Evolutionary conservation across 2,888 invertebrate species (phyloP), one percentile per base, ranked within the genome.

Genomic region (Aleiodes alternator): DNA sequence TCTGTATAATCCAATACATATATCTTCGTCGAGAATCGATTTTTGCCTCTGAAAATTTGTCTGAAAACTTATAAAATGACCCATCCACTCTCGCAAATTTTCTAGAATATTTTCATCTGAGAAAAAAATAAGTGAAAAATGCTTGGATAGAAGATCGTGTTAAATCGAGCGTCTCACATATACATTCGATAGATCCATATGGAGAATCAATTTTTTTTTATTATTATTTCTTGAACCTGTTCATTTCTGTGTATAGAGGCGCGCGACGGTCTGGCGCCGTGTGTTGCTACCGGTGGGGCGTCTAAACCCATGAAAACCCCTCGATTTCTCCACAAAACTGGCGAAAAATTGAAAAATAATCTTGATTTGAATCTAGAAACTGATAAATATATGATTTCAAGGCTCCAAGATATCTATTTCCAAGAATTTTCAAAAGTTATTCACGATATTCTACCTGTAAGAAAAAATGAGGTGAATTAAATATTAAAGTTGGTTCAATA

Each of bases 301-400:
- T 31, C 66, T 68, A n/a, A 23, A 16, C 4, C 9, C 48, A 68
- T 50, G 23, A 48, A 29, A 68, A 29, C 66, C 68, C 68, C 51
- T 23, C 64, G 9, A 64, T 12, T 51, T 53, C n/a, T 68, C 51
- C 68, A 51, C 51, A 31, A 51, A 68, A 53, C 12, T 51, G 51
- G 68, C 68, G 51, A 77, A 80, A 80, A 77, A 80, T 80, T 74
- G 55, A 64, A 76, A 73, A 73, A 76, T 80, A 76, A 80, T 78
- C 76, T 66, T 59, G 69, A 73, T 69, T 68, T 61, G 61, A 61
- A 69, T 56, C 51, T 38, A 59, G 9, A 53, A 31, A 29, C 68
- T 64, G 53, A 69, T 69, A 59, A 66, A 61, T 70, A 70, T 68
- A 73, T 61, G 71, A 76, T 70, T 34, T 50, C 14, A 38, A 55